Evolutionary conservation across 2,113 vertebrate species (phyloP).

Genomic region (Ailuropoda melanoleuca): DNA sequence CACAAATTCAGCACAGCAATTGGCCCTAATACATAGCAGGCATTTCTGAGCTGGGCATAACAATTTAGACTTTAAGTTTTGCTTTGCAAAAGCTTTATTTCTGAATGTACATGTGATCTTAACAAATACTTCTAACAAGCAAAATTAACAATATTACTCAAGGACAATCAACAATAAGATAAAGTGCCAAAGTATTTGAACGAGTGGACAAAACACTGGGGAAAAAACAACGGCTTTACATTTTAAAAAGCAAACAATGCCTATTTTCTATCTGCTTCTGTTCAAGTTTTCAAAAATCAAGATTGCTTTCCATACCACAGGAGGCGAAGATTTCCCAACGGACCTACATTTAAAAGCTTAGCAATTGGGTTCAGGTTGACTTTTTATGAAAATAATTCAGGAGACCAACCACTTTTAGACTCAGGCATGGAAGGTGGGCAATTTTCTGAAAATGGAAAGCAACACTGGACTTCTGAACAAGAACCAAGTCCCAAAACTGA

Average conservation of each 20-base stretch:
- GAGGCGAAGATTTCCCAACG: constrained; percentile 47
- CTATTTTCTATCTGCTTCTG: constrained; percentile 1
- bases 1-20: not conserved
- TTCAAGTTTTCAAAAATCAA: not conserved
- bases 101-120: not conserved
- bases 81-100: constrained; percentile 66
- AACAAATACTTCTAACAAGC: constrained; percentile 37
- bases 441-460: constrained; percentile 48
- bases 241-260: not conserved
- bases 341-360: not conserved
- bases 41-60: constrained; percentile 1
- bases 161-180: constrained; percentile 37
- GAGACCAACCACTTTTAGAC: constrained; percentile 81
- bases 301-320: not conserved
- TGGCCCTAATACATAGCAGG: not conserved
- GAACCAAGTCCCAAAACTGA: not conserved
- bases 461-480: constrained; percentile 44
- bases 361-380: not conserved
- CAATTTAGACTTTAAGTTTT: constrained; percentile 25
- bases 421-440: not conserved
- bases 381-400: constrained; percentile 84
- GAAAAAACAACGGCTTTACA: not conserved
- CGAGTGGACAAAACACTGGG: not conserved
- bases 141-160: constrained; percentile 38
- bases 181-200: constrained; percentile 54